Evolutionary conservation across 2,888 invertebrate species (phyloP).

Genomic region (Habrosyne pyritoides): DNA sequence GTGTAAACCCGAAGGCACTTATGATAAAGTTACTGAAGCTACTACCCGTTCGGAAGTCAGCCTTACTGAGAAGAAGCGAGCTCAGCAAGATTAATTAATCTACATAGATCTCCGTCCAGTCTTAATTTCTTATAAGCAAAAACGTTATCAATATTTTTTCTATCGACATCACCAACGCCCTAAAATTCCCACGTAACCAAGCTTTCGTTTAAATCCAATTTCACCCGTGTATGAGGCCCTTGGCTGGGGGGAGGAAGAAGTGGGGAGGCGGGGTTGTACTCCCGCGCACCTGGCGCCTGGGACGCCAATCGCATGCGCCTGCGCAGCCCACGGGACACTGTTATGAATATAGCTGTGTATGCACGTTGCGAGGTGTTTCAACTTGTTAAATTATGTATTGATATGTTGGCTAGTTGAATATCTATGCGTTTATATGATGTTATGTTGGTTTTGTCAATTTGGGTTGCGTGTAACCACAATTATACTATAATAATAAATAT

Average conservation of each 20-base stretch:
- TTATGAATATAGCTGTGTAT: constrained; percentile 5
- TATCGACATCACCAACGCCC: background rate
- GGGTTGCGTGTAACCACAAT: no score
- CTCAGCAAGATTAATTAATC: no score
- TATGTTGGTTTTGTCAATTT: no score
- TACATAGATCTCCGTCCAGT: no score
- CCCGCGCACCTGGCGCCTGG: constrained; percentile 57
- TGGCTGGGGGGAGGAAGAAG: constrained; percentile 23
- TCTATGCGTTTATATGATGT: background rate
- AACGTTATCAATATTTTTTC: background rate
- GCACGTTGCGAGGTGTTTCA: constrained; percentile 10
- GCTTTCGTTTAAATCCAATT: constrained; percentile 30
- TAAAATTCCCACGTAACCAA: background rate
- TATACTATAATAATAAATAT: no score
- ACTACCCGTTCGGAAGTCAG: no score
- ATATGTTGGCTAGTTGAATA: background rate
- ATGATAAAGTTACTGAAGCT: no score
- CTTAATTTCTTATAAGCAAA: no score
- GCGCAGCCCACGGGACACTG: constrained; percentile 22
- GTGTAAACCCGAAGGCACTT: no score
- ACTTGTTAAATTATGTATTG: background rate
- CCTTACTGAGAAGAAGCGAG: no score
- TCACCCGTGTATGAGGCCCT: constrained; percentile 20
- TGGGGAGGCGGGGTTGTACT: constrained; percentile 27
- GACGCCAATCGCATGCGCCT: constrained; percentile 32